A percentile compares a stretch with the other conserved stretches of the same genome.
These are phyloP conservation scores for Romanogobio albipinnatus DNA, from an alignment of 2,113 vertebrate genomes.

Conservation along the genomic window DNA sequence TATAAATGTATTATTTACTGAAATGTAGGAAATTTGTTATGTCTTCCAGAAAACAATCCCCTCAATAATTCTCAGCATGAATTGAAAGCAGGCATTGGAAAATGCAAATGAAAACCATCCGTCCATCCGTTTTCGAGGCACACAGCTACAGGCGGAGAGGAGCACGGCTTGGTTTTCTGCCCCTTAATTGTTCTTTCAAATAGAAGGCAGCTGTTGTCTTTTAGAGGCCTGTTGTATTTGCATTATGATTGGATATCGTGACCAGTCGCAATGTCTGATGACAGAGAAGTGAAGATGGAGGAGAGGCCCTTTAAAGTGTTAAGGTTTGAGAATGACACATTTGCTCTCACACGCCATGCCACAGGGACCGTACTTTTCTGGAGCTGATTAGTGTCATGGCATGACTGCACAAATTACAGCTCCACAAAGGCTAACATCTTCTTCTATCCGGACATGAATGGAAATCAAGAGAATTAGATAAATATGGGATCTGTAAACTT, in stretches of 20 bases:
- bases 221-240: constrained; percentile 55
- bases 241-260: constrained; percentile 56
- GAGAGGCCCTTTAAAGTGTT: constrained; percentile 63
- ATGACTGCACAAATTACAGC: constrained; percentile 70
- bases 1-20: neutral
- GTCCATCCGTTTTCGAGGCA: constrained; percentile 39
- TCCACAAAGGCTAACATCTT: constrained; percentile 70
- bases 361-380: constrained; percentile 63
- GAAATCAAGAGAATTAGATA: constrained; percentile 68
- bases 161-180: constrained; percentile 52
- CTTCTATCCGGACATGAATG: constrained; percentile 62
- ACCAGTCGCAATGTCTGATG: constrained; percentile 60
- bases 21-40: constrained; percentile 29
- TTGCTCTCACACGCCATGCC: constrained; percentile 68
- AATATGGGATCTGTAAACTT: constrained; percentile 64
- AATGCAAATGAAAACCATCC: constrained; percentile 32
- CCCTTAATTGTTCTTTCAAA: constrained; percentile 57
- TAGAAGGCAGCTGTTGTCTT: constrained; percentile 56
- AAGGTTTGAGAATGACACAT: constrained; percentile 61
- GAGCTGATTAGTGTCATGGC: constrained; percentile 69
- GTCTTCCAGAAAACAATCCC: constrained; percentile 36
- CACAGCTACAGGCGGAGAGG: constrained; percentile 1
- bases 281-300: constrained; percentile 60
- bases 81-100: constrained; percentile 20
- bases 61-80: constrained; percentile 3